Percentiles rank a stretch among this genome's conserved stretches.
These are phyloP conservation scores for Aphelocoma coerulescens DNA, from an alignment of 2,113 vertebrate genomes.

Conservation along the genomic window DNA sequence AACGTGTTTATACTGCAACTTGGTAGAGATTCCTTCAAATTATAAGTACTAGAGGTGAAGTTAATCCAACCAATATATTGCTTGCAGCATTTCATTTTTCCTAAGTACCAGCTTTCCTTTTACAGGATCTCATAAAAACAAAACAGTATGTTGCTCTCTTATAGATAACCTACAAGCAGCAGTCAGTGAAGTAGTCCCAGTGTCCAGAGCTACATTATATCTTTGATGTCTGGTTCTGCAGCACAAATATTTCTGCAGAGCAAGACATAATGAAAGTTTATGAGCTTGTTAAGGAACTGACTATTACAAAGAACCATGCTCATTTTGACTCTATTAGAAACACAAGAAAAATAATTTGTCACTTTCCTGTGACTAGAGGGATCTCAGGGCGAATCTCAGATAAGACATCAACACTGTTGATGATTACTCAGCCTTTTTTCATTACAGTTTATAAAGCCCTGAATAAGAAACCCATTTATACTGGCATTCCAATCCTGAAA, in stretches of 20 bases:
- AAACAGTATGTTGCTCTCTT: conserved; percentile 29
- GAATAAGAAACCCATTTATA: conserved; percentile 33
- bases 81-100: conserved; percentile 39
- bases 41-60: neutral
- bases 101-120: conserved; percentile 24
- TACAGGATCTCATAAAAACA: conserved; percentile 48
- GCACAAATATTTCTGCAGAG: conserved; percentile 34
- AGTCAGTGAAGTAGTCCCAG: neutral
- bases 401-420: conserved; percentile 16
- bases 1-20: neutral
- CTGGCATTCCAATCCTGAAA: conserved; percentile 23
- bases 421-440: conserved; percentile 53
- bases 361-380: conserved; percentile 18
- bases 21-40: conserved; percentile 1
- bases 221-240: conserved; percentile 49
- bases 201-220: conserved; percentile 5
- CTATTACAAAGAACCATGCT: conserved; percentile 23
- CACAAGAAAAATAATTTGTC: conserved; percentile 56
- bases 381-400: conserved; percentile 22
- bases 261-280: conserved; percentile 56
- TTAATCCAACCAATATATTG: conserved; percentile 35
- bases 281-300: conserved; percentile 48
- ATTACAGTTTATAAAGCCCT: conserved; percentile 31
- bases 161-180: neutral
- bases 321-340: conserved; percentile 57